Conservation (phyloP, 2,113 vertebrate genomes). For the Hydrolagus affinis region DNA sequence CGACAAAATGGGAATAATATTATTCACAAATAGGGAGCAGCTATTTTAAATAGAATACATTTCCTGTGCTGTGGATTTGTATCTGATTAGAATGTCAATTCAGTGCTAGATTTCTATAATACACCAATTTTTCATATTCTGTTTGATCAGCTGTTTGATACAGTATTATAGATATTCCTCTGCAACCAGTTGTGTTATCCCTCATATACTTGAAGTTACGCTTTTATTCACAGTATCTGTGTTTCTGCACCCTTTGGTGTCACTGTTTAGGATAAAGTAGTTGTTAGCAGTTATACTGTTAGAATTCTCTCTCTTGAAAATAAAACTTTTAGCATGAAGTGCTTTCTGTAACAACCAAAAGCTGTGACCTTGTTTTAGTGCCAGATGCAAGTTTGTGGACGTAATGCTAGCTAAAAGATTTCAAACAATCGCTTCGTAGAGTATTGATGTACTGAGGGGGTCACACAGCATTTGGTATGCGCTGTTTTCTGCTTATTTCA, state of each 20-base stretch:
- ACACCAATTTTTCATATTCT: slow-evolving; percentile 57
- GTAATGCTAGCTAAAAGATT: slow-evolving; percentile 59
- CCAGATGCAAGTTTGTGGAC: slow-evolving; percentile 62
- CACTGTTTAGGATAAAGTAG: slow-evolving; percentile 95
- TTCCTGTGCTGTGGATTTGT: slow-evolving; percentile 45
- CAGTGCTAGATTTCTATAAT: slow-evolving; percentile 70
- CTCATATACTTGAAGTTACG: slow-evolving; percentile 75
- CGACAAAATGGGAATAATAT: slow-evolving; percentile 24
- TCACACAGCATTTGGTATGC: slow-evolving; percentile 47
- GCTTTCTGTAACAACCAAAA: slow-evolving; percentile 66
- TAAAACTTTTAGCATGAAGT: slow-evolving; percentile 72
- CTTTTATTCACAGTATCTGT: slow-evolving; percentile 79
- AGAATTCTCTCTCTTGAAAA: slow-evolving; percentile 28
- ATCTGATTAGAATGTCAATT: slow-evolving; percentile 58
- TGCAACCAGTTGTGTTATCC: slow-evolving; percentile 83
- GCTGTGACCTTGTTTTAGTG: slow-evolving; percentile 66
- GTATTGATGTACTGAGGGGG: slow-evolving; percentile 47
- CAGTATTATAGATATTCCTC: slow-evolving; percentile 81
- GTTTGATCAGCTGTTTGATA: slow-evolving; percentile 71
- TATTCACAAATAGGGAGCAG: slow-evolving; percentile 20
- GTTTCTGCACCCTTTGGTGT: slow-evolving; percentile 73
- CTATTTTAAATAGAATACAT: slow-evolving; percentile 26
- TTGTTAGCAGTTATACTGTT: slow-evolving; percentile 74
- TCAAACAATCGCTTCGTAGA: slow-evolving; percentile 48
- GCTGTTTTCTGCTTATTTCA: slow-evolving; percentile 30